Evolutionary conservation across 2,113 vertebrate species (phyloP).

Genomic region (Gracilinanus agilis): DNA sequence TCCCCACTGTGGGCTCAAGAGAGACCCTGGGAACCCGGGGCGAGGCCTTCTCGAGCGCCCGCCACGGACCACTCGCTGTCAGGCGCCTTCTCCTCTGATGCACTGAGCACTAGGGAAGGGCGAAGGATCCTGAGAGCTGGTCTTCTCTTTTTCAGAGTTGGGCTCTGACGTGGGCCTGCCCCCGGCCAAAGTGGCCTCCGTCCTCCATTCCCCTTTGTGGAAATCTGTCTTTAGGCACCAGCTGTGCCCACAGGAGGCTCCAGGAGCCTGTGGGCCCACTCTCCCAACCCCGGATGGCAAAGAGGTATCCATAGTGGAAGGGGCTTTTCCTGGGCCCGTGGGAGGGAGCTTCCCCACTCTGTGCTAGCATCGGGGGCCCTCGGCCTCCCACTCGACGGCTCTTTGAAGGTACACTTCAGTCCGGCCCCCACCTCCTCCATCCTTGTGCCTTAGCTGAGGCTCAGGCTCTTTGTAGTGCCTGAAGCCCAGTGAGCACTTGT

Average conservation of each 20-base stretch:
- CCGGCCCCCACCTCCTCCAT: too few relatives aligned
- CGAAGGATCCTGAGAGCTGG: slow-evolving; percentile 2
- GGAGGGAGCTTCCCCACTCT: too few relatives aligned
- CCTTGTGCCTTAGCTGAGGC: too few relatives aligned
- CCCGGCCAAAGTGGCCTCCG: slow-evolving; percentile 88
- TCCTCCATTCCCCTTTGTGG: slow-evolving; percentile 95
- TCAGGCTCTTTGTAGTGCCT: not conserved
- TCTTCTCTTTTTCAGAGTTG: slow-evolving; percentile 85
- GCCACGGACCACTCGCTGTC: too few relatives aligned
- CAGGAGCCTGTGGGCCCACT: slow-evolving; percentile 63
- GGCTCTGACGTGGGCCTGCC: slow-evolving; percentile 88
- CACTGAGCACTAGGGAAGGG: slow-evolving; percentile 5
- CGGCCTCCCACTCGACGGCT: too few relatives aligned
- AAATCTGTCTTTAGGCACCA: slow-evolving; percentile 95
- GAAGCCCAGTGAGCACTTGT: too few relatives aligned
- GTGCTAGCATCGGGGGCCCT: too few relatives aligned
- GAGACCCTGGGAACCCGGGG: too few relatives aligned
- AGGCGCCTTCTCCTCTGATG: not conserved
- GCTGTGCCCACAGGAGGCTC: slow-evolving; percentile 81
- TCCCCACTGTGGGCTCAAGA: too few relatives aligned
- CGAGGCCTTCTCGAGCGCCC: too few relatives aligned
- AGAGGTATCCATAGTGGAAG: slow-evolving; percentile 80
- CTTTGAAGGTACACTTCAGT: too few relatives aligned
- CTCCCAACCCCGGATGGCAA: slow-evolving; percentile 61
- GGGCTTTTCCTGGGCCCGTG: not conserved